Conservation (phyloP, 2,888 invertebrate genomes). For the Mycalesis mineus region DNA sequence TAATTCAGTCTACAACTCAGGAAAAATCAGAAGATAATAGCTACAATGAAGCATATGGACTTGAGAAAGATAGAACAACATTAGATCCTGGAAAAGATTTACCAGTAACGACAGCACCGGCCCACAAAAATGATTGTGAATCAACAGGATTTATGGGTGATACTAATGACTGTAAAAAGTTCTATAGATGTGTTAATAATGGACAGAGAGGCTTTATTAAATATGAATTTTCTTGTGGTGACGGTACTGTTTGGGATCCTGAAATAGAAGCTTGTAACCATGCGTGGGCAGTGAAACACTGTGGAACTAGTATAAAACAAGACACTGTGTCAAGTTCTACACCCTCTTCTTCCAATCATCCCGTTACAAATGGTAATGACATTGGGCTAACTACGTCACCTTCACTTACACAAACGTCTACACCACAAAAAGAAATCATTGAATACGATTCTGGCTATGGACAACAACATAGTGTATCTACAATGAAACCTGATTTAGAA, state of each 20-base stretch:
- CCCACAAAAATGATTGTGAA: slow-evolving; percentile 25
- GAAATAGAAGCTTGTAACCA: slow-evolving; percentile 77
- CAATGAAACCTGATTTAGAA: not conserved
- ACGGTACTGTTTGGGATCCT: slow-evolving; percentile 80
- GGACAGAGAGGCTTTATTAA: slow-evolving; percentile 60
- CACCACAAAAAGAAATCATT: not conserved
- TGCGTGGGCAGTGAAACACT: slow-evolving; percentile 61
- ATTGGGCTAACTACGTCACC: not conserved
- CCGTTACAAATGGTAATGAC: not conserved
- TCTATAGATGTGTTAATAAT: slow-evolving; percentile 76
- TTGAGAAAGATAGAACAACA: slow-evolving; percentile 20
- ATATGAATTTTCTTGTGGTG: slow-evolving; percentile 77
- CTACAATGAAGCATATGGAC: slow-evolving; percentile 31
- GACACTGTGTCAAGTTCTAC: not conserved
- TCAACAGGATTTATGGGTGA: slow-evolving; percentile 27
- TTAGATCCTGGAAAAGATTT: slow-evolving; percentile 12
- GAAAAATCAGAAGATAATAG: slow-evolving; percentile 13
- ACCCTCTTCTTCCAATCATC: not conserved
- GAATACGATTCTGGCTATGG: not conserved
- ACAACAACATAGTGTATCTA: not conserved
- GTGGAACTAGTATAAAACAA: not conserved
- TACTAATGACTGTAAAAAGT: slow-evolving; percentile 27
- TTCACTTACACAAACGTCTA: not conserved
- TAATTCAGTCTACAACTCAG: slow-evolving; percentile 28
- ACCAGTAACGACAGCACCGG: slow-evolving; percentile 15